Percentiles rank a stretch among this genome's conserved stretches.
Evolutionary conservation across 2,113 vertebrate genomes (phyloP).

Genomic region (Ictalurus punctatus): DNA sequence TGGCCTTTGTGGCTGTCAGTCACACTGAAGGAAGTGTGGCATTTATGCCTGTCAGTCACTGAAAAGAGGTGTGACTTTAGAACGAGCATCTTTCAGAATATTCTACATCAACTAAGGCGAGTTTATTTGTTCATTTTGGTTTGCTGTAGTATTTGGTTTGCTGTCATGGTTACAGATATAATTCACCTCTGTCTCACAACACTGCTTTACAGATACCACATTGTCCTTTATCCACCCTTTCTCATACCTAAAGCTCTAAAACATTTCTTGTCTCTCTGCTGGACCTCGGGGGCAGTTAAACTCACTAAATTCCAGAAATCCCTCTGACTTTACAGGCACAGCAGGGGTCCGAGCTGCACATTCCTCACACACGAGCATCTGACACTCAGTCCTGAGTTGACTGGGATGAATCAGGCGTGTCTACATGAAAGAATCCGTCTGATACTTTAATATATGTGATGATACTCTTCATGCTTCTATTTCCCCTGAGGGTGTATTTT

Average conservation of each 20-base stretch:
- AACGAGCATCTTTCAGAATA: not conserved
- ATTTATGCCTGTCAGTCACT: not conserved
- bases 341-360: constrained; percentile 27
- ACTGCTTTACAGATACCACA: not conserved
- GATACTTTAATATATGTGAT: constrained; percentile 4
- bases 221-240: not conserved
- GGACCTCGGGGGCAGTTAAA: not conserved
- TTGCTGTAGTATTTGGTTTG: too few species aligned
- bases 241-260: not conserved
- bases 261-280: not conserved
- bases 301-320: constrained; percentile 25
- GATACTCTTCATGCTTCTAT: not conserved
- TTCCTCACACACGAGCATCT: constrained; percentile 34
- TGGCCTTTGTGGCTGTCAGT: not conserved
- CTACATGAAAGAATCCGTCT: not conserved
- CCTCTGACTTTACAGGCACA: constrained; percentile 3
- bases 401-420: not conserved
- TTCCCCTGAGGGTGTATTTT: not conserved
- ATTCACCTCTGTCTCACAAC: not conserved
- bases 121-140: not conserved
- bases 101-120: not conserved
- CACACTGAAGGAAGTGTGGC: not conserved
- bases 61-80: not conserved
- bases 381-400: constrained; percentile 1
- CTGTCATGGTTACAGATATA: not conserved